Evolutionary conservation across 2,888 invertebrate species (phyloP).

Genomic region (Andrena dorsata): DNA sequence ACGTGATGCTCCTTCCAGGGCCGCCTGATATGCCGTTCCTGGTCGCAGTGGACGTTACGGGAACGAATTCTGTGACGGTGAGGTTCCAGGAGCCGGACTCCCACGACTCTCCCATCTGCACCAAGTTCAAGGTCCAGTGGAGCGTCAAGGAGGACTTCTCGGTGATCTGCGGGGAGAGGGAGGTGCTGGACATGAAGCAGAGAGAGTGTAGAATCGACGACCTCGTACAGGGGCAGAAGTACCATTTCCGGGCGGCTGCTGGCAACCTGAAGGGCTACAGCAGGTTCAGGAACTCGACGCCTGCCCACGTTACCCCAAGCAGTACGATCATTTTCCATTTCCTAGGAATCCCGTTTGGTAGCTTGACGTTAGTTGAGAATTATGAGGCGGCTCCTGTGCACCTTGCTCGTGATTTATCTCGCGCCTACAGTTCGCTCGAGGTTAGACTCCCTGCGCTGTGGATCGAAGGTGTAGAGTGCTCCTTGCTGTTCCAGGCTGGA

Average conservation of each 20-base stretch:
- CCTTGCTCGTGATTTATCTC: too few relatives aligned
- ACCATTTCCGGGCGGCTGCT: constrained; percentile 96
- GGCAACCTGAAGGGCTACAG: constrained; percentile 98
- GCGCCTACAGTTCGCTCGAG: too few relatives aligned
- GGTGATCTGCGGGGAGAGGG: constrained; percentile 92
- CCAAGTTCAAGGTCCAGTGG: constrained; percentile 99
- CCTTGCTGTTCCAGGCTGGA: constrained; percentile 89
- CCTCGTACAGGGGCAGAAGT: constrained; percentile 93
- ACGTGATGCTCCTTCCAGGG: constrained; percentile 82
- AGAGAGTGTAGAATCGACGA: constrained; percentile 89
- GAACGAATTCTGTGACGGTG: constrained; percentile 89
- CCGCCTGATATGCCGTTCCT: constrained; percentile 93
- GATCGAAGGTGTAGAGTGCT: not conserved
- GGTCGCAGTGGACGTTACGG: constrained; percentile 91
- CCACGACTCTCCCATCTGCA: constrained; percentile 92
- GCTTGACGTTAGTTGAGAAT: too few relatives aligned
- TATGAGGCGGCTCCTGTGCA: too few relatives aligned
- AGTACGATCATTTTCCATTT: constrained; percentile 88
- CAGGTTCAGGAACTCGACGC: constrained; percentile 90
- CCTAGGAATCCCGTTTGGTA: too few relatives aligned
- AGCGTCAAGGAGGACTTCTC: constrained; percentile 94
- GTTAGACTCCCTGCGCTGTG: too few relatives aligned
- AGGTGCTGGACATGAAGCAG: constrained; percentile 90
- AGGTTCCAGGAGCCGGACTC: constrained; percentile 90
- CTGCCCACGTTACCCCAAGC: constrained; percentile 94